These are phyloP conservation scores for Fragum fragum DNA, from an alignment of 2,888 invertebrate genomes.

Conservation along the genomic window DNA sequence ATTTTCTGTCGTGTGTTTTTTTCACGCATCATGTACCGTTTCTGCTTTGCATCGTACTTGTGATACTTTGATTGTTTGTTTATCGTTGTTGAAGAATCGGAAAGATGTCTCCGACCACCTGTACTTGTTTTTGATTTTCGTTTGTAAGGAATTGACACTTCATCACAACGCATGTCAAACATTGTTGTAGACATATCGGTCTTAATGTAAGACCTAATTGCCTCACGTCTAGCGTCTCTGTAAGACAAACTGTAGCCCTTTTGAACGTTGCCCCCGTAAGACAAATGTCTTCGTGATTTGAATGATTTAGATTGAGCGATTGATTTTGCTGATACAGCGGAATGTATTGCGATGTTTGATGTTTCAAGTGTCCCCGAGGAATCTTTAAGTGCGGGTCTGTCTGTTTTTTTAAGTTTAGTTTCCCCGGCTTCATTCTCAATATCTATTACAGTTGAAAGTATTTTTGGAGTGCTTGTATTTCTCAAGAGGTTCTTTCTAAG, in stretches of 20 bases:
- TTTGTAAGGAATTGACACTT: neutral
- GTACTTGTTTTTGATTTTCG: neutral
- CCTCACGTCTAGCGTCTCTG: neutral
- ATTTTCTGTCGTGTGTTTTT: neutral
- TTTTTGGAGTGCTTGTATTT: neutral
- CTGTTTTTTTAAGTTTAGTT: neutral
- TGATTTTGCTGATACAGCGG: neutral
- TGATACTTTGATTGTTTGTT: conserved; percentile 7
- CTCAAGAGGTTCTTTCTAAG: neutral
- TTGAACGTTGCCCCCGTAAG: neutral
- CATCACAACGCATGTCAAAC: conserved; percentile 18
- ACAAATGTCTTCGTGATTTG: neutral
- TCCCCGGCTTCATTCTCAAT: conserved; percentile 6
- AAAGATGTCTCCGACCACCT: neutral
- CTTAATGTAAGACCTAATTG: neutral
- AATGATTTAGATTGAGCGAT: neutral
- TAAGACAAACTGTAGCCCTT: neutral
- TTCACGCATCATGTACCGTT: neutral
- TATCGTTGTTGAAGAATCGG: conserved; percentile 5
- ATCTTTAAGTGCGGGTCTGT: neutral
- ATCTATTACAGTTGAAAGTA: conserved; percentile 2
- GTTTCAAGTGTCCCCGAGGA: neutral
- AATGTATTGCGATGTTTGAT: neutral
- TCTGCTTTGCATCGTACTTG: conserved; percentile 21
- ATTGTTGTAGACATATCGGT: neutral